Base-by-base conservation (phyloP, 2,888 invertebrate species). In the Halictus quadricinctus region DNA sequence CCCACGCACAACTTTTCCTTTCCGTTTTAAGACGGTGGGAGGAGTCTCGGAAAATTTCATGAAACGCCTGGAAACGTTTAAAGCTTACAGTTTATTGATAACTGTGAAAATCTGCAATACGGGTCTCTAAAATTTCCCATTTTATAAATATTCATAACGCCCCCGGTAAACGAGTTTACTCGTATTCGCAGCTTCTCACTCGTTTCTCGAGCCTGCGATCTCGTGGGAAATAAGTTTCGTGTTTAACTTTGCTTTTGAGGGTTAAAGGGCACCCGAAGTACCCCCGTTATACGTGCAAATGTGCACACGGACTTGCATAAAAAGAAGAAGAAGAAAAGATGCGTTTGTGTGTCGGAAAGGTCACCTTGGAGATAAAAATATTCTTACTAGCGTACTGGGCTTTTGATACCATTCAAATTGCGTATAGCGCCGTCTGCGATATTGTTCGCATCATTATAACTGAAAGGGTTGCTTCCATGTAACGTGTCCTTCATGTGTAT, bases 341-440 rank as follows among this genome's bases (percentile, higher is more conserved):
- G n/a, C 12, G 12, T 58, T 58, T 10, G n/a, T 12, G 58, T 4
- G 5, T 58, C n/a, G n/a, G n/a, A 58, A 58, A 58, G n/a, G 58
- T 58, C n/a, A n/a, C 12, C n/a, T 12, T 12, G 58, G n/a, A n/a
- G 58, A 58, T 58, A 58, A 58, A 58, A 58, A n/a, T n/a, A 58
- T 58, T 58, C 58, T n/a, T n/a, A 58, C n/a, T 58, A n/a, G 54
- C 54, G 54, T 21, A 54, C n/a, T n/a, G 21, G 54, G n/a, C 58
- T 58, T 58, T 58, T 58, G n/a, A 58, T 58, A 58, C 58, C n/a
- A 58, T 58, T 58, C 12, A 58, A n/a, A n/a, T 58, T 58, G 58
- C 58, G n/a, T n/a, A 4, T 10, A n/a, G 58, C 12, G 12, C 1
- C n/a, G 12, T n/a, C 12, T 12, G 58, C n/a, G 58, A n/a, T 12